Evolutionary conservation across 1,140 invertebrate genomes (phyloP).

Genomic region (Cepaea nemoralis): DNA sequence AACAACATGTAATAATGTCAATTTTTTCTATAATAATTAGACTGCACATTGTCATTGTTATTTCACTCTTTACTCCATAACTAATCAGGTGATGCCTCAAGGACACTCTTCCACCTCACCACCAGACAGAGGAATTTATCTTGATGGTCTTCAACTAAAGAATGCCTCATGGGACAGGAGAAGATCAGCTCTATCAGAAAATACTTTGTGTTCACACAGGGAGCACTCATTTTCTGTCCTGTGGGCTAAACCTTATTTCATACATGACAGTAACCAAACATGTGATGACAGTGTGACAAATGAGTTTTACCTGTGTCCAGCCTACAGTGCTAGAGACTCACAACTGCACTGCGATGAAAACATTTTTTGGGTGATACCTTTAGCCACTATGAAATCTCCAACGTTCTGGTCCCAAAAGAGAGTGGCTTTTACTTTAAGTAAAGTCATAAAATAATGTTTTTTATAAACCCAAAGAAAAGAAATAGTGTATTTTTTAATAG

Average conservation of each 20-base stretch:
- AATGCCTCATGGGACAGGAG: slow-evolving; percentile 67
- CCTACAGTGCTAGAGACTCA: slow-evolving; percentile 52
- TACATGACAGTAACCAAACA: neutral
- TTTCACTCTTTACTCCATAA: slow-evolving; percentile 23
- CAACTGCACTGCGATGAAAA: slow-evolving; percentile 52
- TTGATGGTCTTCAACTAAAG: slow-evolving; percentile 59
- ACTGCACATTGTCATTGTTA: neutral
- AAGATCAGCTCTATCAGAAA: slow-evolving; percentile 49
- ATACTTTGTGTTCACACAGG: slow-evolving; percentile 42
- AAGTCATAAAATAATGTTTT: neutral
- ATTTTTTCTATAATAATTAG: too few species aligned
- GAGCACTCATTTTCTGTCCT: slow-evolving; percentile 57
- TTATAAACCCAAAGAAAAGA: too few species aligned
- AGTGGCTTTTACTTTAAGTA: slow-evolving; percentile 38
- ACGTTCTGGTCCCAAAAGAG: slow-evolving; percentile 56
- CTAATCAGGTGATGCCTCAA: slow-evolving; percentile 66
- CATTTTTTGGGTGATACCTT: slow-evolving; percentile 51
- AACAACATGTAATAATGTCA: too few species aligned
- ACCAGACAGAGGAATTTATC: slow-evolving; percentile 59
- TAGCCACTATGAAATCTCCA: slow-evolving; percentile 50
- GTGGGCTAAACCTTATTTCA: slow-evolving; percentile 59
- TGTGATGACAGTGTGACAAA: slow-evolving; percentile 30
- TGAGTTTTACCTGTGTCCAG: slow-evolving; percentile 50
- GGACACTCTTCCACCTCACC: slow-evolving; percentile 50
- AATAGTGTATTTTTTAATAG: too few species aligned